phyloP scores from a whole-genome alignment of 1,140 invertebrate species.

The Drosophila gunungcola region DNA sequence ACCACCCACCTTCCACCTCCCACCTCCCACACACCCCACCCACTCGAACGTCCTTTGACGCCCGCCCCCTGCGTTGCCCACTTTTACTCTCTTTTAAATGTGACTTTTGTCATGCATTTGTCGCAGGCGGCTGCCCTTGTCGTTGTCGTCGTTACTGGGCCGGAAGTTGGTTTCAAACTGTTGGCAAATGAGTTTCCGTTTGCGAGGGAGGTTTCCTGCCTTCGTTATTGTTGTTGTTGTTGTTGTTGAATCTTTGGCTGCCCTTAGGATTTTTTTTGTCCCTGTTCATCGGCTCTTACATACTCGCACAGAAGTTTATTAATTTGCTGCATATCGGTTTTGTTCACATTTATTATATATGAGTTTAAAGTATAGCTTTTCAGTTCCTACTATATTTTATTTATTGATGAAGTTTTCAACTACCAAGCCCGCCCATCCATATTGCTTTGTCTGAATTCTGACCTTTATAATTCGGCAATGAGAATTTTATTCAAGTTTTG shows the following conservation, averaged over 20 bases:
- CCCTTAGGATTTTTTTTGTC: slow-evolving; percentile 10
- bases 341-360: neutral
- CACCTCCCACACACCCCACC: neutral
- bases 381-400: neutral
- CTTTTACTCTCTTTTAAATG: slow-evolving; percentile 31
- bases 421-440: neutral
- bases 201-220: slow-evolving; percentile 58
- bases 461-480: neutral
- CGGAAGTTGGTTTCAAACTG: slow-evolving; percentile 70
- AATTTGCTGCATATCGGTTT: slow-evolving; percentile 55
- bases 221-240: slow-evolving; percentile 5
- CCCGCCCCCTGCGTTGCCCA: neutral
- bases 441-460: neutral
- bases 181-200: slow-evolving; percentile 72
- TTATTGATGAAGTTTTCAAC: neutral
- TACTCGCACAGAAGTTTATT: slow-evolving; percentile 56
- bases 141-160: slow-evolving; percentile 48
- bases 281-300: slow-evolving; percentile 20
- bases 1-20: too few species aligned
- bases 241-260: slow-evolving; percentile 30
- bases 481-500: neutral
- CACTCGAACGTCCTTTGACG: neutral
- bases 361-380: too few species aligned
- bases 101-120: slow-evolving; percentile 58
- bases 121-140: slow-evolving; percentile 42